phyloP scores from a whole-genome alignment of 2,113 vertebrate species.

The Rhinichthys klamathensis region DNA sequence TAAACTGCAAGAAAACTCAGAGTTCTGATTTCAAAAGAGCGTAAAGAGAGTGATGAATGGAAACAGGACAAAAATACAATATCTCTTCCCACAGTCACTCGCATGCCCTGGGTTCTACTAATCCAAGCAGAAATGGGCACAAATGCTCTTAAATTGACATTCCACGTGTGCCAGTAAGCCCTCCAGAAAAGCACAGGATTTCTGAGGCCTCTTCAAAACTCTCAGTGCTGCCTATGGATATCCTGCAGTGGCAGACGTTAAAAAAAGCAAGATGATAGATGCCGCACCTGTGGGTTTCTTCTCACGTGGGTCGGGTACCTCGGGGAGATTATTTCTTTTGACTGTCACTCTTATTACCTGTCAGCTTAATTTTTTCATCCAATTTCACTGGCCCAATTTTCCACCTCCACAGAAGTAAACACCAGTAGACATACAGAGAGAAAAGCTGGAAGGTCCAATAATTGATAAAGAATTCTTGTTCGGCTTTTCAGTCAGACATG shows the following conservation, averaged over 20 bases:
- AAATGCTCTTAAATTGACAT: slow-evolving; percentile 37
- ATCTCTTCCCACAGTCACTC: slow-evolving; percentile 32
- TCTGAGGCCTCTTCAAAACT: slow-evolving; percentile 24
- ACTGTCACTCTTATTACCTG: slow-evolving; percentile 32
- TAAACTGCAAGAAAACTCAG: slow-evolving; percentile 1
- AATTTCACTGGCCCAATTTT: slow-evolving; percentile 39
- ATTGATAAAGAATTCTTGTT: neutral
- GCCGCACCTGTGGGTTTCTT: slow-evolving; percentile 39
- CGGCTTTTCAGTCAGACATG: neutral
- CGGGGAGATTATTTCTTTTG: slow-evolving; percentile 17
- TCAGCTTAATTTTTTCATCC: slow-evolving; percentile 32
- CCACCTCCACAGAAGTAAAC: slow-evolving; percentile 8
- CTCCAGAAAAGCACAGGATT: slow-evolving; percentile 28
- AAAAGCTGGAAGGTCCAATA: neutral
- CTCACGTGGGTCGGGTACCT: slow-evolving; percentile 1
- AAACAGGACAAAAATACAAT: slow-evolving; percentile 25
- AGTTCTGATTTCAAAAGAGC: neutral
- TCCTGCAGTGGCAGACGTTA: slow-evolving; percentile 2
- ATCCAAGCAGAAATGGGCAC: slow-evolving; percentile 35
- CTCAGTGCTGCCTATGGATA: slow-evolving; percentile 30
- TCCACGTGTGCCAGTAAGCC: slow-evolving; percentile 34
- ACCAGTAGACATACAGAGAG: neutral
- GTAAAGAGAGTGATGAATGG: neutral
- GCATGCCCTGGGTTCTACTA: slow-evolving; percentile 28
- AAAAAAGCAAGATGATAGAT: slow-evolving; percentile 16